These are phyloP conservation scores for Epinotia nisella DNA, from an alignment of 2,888 invertebrate genomes.

Conservation along the genomic window DNA sequence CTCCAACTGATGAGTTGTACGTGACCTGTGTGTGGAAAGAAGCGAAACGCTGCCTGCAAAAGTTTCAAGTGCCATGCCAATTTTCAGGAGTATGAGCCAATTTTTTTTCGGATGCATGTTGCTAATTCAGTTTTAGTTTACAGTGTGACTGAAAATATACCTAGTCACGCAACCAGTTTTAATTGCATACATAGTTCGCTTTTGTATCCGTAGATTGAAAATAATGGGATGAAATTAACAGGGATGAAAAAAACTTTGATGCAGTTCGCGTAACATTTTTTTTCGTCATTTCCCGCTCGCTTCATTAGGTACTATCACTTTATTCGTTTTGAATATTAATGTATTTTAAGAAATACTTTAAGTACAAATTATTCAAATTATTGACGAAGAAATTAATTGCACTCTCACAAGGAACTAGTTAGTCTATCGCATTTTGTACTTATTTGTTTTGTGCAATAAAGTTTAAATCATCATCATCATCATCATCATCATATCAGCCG, in stretches of 20 bases:
- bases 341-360: too few species aligned
- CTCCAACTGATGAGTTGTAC: constrained; percentile 41
- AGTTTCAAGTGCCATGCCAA: constrained; percentile 20
- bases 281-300: too few species aligned
- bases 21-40: constrained; percentile 34
- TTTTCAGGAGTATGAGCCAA: constrained; percentile 1
- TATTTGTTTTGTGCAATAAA: too few species aligned
- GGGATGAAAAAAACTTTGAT: not conserved
- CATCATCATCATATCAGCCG: too few species aligned
- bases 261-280: not conserved
- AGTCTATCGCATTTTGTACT: too few species aligned
- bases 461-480: too few species aligned
- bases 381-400: too few species aligned
- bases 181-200: not conserved
- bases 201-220: not conserved
- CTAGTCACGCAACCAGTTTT: not conserved
- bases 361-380: too few species aligned
- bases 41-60: constrained; percentile 21
- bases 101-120: not conserved
- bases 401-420: too few species aligned
- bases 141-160: not conserved
- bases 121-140: not conserved
- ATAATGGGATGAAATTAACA: not conserved
- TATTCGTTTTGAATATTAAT: too few species aligned
- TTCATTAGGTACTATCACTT: too few species aligned